These are phyloP conservation scores for Lithobates pipiens DNA, from an alignment of 2,797 vertebrate species.

Conservation along the genomic window DNA sequence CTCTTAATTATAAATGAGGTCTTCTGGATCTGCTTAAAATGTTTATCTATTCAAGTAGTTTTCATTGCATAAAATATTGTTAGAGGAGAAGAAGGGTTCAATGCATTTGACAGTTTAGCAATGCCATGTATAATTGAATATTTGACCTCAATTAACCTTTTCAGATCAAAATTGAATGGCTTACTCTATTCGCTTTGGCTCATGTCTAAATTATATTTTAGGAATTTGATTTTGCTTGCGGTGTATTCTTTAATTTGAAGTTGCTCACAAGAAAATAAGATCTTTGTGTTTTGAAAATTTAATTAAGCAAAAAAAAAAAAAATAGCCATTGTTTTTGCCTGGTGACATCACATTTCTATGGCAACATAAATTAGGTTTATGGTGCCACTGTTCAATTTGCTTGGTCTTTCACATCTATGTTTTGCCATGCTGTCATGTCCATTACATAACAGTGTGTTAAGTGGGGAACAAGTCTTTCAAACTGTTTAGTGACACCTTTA, in stretches of 20 bases:
- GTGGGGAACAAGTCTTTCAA: too few relatives aligned
- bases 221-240: slow-evolving; percentile 12
- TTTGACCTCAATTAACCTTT: slow-evolving; percentile 85
- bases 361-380: too few relatives aligned
- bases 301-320: neutral
- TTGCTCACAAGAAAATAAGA: neutral
- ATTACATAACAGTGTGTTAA: too few relatives aligned
- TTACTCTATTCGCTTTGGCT: slow-evolving; percentile 57
- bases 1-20: slow-evolving; percentile 8
- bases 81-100: slow-evolving; percentile 62
- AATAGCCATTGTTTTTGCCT: too few relatives aligned
- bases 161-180: slow-evolving; percentile 79
- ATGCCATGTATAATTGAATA: slow-evolving; percentile 77
- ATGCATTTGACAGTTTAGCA: slow-evolving; percentile 72
- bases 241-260: neutral
- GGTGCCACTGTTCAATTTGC: too few relatives aligned
- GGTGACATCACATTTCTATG: too few relatives aligned
- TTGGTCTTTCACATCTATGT: too few relatives aligned
- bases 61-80: slow-evolving; percentile 13
- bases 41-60: slow-evolving; percentile 22
- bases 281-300: neutral
- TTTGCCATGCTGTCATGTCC: too few relatives aligned
- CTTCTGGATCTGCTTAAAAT: neutral
- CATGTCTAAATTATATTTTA: slow-evolving; percentile 42
- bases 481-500: too few relatives aligned